A percentile compares a stretch with the other conserved stretches of the same genome.
These are phyloP conservation scores for Hypanus sabinus DNA, from an alignment of 2,113 vertebrate genomes.

Conservation along the genomic window DNA sequence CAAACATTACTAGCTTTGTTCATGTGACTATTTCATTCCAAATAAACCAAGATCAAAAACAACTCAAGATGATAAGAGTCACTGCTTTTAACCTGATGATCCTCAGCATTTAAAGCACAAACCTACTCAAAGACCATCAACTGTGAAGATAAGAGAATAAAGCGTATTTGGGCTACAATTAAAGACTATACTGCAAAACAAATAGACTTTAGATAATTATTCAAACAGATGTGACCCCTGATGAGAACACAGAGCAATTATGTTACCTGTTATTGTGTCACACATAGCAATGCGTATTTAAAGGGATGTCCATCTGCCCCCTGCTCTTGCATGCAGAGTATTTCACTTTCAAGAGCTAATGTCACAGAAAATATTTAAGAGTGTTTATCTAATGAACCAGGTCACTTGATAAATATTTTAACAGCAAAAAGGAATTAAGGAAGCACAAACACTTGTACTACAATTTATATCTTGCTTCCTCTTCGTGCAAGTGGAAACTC, in stretches of 20 bases:
- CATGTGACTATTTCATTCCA: background rate
- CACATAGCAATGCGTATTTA: no score
- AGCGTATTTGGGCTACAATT: background rate
- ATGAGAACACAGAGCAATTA: background rate
- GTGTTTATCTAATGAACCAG: background rate
- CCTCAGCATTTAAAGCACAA: background rate
- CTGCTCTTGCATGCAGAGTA: background rate
- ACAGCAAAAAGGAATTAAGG: background rate
- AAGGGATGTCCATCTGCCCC: background rate
- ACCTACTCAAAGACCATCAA: background rate
- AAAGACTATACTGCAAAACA: background rate
- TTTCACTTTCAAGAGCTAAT: background rate
- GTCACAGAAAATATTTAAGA: background rate
- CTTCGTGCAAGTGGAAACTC: background rate
- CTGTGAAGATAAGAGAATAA: background rate
- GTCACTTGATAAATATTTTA: background rate
- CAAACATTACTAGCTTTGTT: background rate
- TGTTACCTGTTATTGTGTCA: background rate
- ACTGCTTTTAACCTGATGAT: background rate
- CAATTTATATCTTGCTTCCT: background rate
- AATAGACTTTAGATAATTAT: constrained; percentile 14
- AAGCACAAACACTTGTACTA: no score
- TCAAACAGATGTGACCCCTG: constrained; percentile 14
- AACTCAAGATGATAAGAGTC: background rate
- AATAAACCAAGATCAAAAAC: background rate